Conservation (phyloP, 2,888 invertebrate genomes). For the Erannis defoliaria region DNA sequence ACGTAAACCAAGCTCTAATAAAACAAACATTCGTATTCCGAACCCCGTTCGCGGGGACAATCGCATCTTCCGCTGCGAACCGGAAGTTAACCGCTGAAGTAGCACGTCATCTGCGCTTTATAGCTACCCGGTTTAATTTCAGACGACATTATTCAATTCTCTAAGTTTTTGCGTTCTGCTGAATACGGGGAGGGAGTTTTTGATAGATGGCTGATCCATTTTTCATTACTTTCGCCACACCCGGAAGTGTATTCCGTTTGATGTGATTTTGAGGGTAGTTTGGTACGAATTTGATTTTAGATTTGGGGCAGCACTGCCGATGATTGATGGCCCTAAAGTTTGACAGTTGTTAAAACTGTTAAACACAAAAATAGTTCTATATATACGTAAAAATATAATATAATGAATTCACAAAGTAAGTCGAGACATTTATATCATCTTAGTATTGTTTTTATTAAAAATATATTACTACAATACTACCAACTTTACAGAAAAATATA, state of each 20-base stretch:
- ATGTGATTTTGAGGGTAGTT: slow-evolving; percentile 24
- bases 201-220: slow-evolving; percentile 82
- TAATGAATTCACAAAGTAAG: too few relatives aligned
- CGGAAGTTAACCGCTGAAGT: slow-evolving; percentile 57
- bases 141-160: slow-evolving; percentile 79
- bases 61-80: slow-evolving; percentile 44
- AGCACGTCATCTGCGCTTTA: slow-evolving; percentile 81
- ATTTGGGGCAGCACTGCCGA: background rate
- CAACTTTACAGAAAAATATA: too few relatives aligned
- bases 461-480: too few relatives aligned
- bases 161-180: slow-evolving; percentile 71
- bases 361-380: too few relatives aligned
- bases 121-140: slow-evolving; percentile 80
- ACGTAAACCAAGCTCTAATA: slow-evolving; percentile 31
- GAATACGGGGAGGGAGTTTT: slow-evolving; percentile 69
- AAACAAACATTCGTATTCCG: slow-evolving; percentile 41
- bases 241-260: slow-evolving; percentile 21
- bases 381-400: too few relatives aligned
- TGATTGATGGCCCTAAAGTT: slow-evolving; percentile 6
- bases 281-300: slow-evolving; percentile 2
- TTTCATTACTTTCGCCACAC: slow-evolving; percentile 66
- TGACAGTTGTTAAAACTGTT: background rate
- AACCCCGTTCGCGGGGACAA: slow-evolving; percentile 30
- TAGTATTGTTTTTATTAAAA: too few relatives aligned
- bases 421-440: too few relatives aligned